Evolutionary conservation across 2,888 invertebrate genomes (phyloP), one percentile per base, ranked within the genome.

Genomic region (Drosophila putrida): DNA sequence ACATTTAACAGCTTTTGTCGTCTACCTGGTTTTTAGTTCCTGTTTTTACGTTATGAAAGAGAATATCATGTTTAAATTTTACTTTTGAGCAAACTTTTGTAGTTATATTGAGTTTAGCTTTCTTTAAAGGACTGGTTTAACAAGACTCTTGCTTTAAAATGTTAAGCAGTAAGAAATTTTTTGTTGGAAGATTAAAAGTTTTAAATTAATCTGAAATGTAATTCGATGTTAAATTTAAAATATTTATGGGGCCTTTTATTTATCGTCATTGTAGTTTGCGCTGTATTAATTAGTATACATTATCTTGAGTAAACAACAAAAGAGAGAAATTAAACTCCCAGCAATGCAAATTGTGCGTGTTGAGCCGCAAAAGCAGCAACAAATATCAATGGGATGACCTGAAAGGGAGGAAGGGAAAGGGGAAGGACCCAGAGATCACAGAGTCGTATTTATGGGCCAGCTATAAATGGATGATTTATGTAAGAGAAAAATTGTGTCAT

Each of bases 401-500:
- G 9, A 9, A 8, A 28, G 28, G 8, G 28, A 28, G 28, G n/a
- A n/a, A n/a, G n/a, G n/a, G n/a, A n/a, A n/a, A n/a, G n/a, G n/a
- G 28, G 28, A 31, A 0, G 9, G 9, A 63, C 20, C 47, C 49
- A 25, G n/a, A 44, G 50, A 28, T 28, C 11, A 20, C 8, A 33
- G 43, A 58, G 31, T 41, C 50, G 41, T 47, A 49, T 62, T 57
- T 50, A 36, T 50, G 47, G 54, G 35, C 35, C 27, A 20, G 57
- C 58, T 67, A 74, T 72, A 73, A 82, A 78, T 79, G 59, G 82
- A 78, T 78, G 79, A 79, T 71, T 75, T 82, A 75, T 77, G 75
- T 70, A 57, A 63, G 53, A 59, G 44, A 49, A 76, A 64, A 78
- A 71, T 47, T 71, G 66, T 61, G 66, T 57, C 62, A 64, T 73